Percentiles rank a stretch among this genome's conserved stretches.
These are phyloP conservation scores for Atta texana DNA, from an alignment of 1,140 invertebrate species.

Conservation along the genomic window DNA sequence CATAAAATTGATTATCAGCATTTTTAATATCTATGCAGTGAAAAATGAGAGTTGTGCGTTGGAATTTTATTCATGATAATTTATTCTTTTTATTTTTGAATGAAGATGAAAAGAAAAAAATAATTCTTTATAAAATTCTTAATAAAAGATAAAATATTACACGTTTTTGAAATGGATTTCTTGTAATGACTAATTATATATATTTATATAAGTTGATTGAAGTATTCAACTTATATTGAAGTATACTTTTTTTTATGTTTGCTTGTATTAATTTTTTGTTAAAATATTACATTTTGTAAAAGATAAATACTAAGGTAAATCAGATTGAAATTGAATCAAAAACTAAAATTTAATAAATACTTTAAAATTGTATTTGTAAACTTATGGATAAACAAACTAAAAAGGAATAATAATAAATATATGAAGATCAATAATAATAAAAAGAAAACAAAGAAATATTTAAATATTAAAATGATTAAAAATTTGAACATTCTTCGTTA, in stretches of 20 bases:
- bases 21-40: not conserved
- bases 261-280: not conserved
- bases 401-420: not conserved
- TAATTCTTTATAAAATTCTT: not conserved
- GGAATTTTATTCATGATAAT: conserved; percentile 3
- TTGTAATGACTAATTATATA: not conserved
- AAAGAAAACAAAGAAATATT: not conserved
- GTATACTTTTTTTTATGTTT: not conserved
- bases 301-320: not conserved
- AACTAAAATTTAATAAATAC: not conserved
- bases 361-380: not conserved
- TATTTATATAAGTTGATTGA: not conserved
- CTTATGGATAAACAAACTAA: not conserved
- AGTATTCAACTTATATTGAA: not conserved
- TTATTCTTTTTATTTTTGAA: not conserved
- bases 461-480: not conserved
- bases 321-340: not conserved
- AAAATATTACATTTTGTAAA: not conserved
- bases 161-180: too few relatives aligned
- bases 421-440: not conserved
- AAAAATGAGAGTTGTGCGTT: not conserved
- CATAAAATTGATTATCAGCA: not conserved
- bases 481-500: not conserved
- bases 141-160: conserved; percentile 13
- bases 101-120: not conserved